A percentile compares a stretch with the other conserved stretches of the same genome.
These are phyloP conservation scores for Atopsyche davidsoni DNA, from an alignment of 1,140 invertebrate species.

Conservation along the genomic window DNA sequence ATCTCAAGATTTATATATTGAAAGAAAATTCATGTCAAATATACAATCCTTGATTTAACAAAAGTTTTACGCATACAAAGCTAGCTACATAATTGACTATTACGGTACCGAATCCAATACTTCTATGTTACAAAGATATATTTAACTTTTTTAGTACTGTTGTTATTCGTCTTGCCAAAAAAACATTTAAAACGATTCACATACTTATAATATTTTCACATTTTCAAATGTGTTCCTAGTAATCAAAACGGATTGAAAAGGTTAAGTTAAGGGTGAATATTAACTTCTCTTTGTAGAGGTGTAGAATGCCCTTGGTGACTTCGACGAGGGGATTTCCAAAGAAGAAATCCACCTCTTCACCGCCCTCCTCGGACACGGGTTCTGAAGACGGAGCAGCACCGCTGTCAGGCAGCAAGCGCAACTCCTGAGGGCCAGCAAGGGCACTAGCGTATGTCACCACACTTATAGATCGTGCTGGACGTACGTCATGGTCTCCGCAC, in stretches of 20 bases:
- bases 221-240: not conserved
- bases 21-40: no score
- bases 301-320: slow-evolving; percentile 91
- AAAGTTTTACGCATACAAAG: no score
- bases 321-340: slow-evolving; percentile 97
- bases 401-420: slow-evolving; percentile 41
- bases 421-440: slow-evolving; percentile 35
- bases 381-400: slow-evolving; percentile 33
- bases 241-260: not conserved
- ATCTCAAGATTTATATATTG: no score
- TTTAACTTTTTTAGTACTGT: no score
- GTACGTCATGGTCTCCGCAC: slow-evolving; percentile 18
- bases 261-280: no score
- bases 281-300: slow-evolving; percentile 94
- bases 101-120: no score
- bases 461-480: slow-evolving; percentile 43
- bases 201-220: no score
- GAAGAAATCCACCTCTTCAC: slow-evolving; percentile 74
- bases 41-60: no score
- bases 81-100: no score
- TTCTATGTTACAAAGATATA: no score
- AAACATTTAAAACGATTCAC: no score
- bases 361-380: slow-evolving; percentile 26
- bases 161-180: no score
- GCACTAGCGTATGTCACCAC: slow-evolving; percentile 48